Evolutionary conservation across 2,888 invertebrate species (phyloP).

Genomic region (Adelphocoris suturalis): DNA sequence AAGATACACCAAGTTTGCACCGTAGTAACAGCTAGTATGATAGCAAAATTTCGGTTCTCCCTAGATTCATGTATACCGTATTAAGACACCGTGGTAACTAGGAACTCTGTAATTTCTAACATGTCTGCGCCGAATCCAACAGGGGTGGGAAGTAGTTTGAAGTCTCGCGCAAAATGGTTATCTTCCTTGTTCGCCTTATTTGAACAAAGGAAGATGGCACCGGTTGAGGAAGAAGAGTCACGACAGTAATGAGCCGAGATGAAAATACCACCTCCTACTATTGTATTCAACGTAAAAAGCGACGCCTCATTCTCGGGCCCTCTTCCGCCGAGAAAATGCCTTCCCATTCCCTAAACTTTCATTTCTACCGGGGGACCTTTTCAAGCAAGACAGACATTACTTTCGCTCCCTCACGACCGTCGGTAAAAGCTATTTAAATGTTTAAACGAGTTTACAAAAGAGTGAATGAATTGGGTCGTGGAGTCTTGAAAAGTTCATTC

Average conservation of each 20-base stretch:
- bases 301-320: neutral
- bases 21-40: too few species aligned
- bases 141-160: too few species aligned
- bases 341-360: constrained; percentile 41
- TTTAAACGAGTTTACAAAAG: constrained; percentile 54
- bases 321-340: neutral
- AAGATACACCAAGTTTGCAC: too few species aligned
- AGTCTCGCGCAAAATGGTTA: too few species aligned
- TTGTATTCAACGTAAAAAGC: constrained; percentile 4
- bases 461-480: neutral
- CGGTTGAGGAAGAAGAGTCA: neutral
- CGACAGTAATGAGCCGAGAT: constrained; percentile 42
- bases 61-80: too few species aligned
- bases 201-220: too few species aligned
- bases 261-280: constrained; percentile 44
- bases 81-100: too few species aligned
- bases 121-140: too few species aligned
- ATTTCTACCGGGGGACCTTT: neutral
- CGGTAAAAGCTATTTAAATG: constrained; percentile 53
- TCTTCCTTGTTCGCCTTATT: too few species aligned
- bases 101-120: too few species aligned
- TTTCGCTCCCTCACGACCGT: constrained; percentile 11
- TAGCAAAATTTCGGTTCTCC: too few species aligned
- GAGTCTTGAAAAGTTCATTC: constrained; percentile 2
- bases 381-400: constrained; percentile 29